phyloP scores from a whole-genome alignment of 1,140 invertebrate genomes.

The Liolophura sinensis region DNA sequence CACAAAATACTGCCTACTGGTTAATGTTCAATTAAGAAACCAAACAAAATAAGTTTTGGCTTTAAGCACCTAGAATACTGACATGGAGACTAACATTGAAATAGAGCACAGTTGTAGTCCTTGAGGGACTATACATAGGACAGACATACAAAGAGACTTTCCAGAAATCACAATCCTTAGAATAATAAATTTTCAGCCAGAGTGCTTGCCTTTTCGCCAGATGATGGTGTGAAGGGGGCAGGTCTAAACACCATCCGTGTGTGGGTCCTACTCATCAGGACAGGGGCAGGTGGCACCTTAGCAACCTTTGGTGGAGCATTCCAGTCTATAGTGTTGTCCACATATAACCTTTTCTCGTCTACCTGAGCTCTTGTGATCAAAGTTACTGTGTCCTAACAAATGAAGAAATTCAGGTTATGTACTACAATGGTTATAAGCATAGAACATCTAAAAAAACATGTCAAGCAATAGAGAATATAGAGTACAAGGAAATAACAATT shows the following conservation, averaged over 20 bases:
- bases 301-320: constrained; percentile 11
- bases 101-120: not conserved
- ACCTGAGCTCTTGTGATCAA: constrained; percentile 40
- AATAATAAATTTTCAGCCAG: not conserved
- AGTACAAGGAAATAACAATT: no score
- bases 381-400: constrained; percentile 38
- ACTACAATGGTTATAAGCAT: no score
- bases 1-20: no score
- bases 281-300: constrained; percentile 48
- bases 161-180: no score
- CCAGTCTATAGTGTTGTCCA: constrained; percentile 36
- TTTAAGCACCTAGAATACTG: not conserved
- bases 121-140: not conserved
- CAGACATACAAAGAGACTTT: not conserved
- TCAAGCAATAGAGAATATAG: no score
- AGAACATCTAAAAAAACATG: no score
- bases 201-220: constrained; percentile 20
- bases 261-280: constrained; percentile 52
- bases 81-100: not conserved
- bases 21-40: not conserved
- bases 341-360: constrained; percentile 48
- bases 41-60: not conserved
- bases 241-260: constrained; percentile 53
- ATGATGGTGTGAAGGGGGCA: constrained; percentile 32
- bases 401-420: not conserved